Percentiles rank a stretch among this genome's conserved stretches.
Evolutionary conservation across 2,797 vertebrate species (phyloP).

Genomic region (Notolabrus celidotus): DNA sequence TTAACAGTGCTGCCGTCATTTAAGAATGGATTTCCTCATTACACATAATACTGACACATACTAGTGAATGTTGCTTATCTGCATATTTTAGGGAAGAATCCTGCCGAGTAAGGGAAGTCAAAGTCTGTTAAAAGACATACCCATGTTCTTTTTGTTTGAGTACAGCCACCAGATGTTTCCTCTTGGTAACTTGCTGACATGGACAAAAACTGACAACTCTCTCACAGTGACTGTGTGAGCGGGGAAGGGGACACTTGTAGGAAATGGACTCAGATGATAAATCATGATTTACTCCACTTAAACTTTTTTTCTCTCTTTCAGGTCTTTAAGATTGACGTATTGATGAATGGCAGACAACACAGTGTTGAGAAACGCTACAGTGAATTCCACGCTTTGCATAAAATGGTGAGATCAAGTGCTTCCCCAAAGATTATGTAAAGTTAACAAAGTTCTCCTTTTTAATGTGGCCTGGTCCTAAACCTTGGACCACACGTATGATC

Average conservation of each 20-base stretch:
- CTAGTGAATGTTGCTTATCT: background rate
- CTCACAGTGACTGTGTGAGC: background rate
- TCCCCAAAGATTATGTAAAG: background rate
- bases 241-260: background rate
- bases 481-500: background rate
- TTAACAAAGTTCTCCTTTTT: background rate
- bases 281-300: background rate
- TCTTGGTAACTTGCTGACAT: constrained; percentile 57
- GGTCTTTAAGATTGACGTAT: constrained; percentile 97
- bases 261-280: constrained; percentile 14
- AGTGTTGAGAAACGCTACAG: constrained; percentile 98
- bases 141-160: background rate
- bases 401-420: constrained; percentile 89
- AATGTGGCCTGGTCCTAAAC: background rate
- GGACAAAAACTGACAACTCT: constrained; percentile 15
- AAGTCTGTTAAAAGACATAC: constrained; percentile 18
- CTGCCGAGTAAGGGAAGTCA: constrained; percentile 50
- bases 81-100: constrained; percentile 20
- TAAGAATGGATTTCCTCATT: constrained; percentile 39
- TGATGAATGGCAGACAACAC: constrained; percentile 95
- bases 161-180: constrained; percentile 68
- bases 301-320: constrained; percentile 71
- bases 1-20: constrained; percentile 9
- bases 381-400: constrained; percentile 97
- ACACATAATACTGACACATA: constrained; percentile 10